Evolutionary conservation across 2,797 vertebrate species (phyloP).

Genomic region (Coluber constrictor): DNA sequence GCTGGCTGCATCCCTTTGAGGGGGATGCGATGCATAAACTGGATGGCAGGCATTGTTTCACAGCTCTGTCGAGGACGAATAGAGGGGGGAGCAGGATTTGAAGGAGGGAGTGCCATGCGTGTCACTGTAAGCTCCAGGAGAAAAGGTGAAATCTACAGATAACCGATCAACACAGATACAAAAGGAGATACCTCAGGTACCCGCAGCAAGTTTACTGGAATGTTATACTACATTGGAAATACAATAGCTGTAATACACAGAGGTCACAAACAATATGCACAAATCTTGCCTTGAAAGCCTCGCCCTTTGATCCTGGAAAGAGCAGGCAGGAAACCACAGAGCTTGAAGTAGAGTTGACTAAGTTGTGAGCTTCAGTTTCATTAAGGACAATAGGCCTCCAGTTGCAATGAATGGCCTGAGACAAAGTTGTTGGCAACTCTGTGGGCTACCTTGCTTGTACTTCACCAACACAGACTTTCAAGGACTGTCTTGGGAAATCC

Average conservation of each 20-base stretch:
- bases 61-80: not conserved
- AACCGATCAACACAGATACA: not conserved
- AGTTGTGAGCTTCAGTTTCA: not conserved
- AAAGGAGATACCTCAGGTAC: not conserved
- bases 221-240: not conserved
- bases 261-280: not conserved
- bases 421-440: not conserved
- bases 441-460: not conserved
- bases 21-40: not conserved
- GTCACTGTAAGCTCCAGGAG: not conserved
- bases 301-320: not conserved
- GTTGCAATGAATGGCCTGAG: not conserved
- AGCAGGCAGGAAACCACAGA: not conserved
- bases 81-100: not conserved
- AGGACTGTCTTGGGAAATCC: not conserved
- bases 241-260: not conserved
- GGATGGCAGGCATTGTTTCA: not conserved
- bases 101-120: not conserved
- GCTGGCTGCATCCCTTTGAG: not conserved
- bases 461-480: not conserved
- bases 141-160: not conserved
- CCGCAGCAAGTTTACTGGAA: not conserved
- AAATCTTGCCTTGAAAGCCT: not conserved
- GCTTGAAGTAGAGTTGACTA: not conserved
- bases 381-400: not conserved